phyloP scores from a whole-genome alignment of 2,797 vertebrate genomes.

The Pelodytes ibericus region DNA sequence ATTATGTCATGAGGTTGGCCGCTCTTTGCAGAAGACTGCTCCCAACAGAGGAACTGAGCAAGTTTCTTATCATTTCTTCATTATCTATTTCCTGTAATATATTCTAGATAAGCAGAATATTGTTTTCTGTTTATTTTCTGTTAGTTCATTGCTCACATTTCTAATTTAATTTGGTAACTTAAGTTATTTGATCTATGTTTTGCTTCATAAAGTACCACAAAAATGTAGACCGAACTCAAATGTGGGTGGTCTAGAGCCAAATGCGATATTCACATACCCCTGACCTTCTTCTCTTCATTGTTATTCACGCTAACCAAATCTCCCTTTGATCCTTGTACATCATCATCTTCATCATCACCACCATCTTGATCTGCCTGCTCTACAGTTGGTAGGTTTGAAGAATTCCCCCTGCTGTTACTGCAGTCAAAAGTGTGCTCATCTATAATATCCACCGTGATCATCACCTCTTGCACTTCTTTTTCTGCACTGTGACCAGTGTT shows the following conservation, averaged over 20 bases:
- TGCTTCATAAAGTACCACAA: neutral
- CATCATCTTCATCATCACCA: slow-evolving; percentile 12
- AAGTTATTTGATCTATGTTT: no score
- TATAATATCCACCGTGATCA: neutral
- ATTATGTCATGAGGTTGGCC: no score
- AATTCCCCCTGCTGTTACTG: neutral
- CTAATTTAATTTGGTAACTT: no score
- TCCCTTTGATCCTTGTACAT: slow-evolving; percentile 1
- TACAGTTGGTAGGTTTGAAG: neutral
- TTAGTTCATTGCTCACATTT: no score
- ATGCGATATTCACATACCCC: slow-evolving; percentile 28
- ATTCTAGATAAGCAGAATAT: no score
- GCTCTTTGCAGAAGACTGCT: no score
- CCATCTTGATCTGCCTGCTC: slow-evolving; percentile 6
- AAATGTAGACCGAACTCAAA: neutral
- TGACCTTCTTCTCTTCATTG: slow-evolving; percentile 2
- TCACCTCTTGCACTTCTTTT: slow-evolving; percentile 2
- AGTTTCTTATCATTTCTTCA: no score
- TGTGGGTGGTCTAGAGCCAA: neutral
- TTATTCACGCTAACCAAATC: neutral
- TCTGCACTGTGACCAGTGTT: neutral
- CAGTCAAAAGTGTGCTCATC: neutral
- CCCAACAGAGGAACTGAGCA: no score
- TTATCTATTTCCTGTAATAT: no score
- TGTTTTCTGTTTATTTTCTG: no score